These are phyloP conservation scores for Xenentodon cancila DNA, from an alignment of 2,797 vertebrate genomes.

Conservation along the genomic window DNA sequence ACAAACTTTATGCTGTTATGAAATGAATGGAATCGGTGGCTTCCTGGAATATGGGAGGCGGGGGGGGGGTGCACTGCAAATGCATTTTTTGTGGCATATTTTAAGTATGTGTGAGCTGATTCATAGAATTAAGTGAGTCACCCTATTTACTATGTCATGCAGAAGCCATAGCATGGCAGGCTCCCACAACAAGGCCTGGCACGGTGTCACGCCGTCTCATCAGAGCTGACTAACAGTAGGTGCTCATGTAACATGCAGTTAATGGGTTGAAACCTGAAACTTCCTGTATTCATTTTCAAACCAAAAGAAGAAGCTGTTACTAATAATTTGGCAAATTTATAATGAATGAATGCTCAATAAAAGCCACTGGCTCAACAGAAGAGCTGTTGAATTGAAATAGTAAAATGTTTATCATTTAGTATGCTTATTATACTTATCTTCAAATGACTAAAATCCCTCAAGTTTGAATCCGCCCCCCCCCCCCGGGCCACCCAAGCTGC, in stretches of 20 bases:
- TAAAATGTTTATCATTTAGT: no score
- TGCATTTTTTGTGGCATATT: no score
- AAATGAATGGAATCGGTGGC: constrained; percentile 2
- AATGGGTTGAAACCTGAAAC: background rate
- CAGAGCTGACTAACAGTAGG: constrained; percentile 3
- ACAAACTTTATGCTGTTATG: constrained; percentile 1
- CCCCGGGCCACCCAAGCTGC: constrained; percentile 63
- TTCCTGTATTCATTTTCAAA: constrained; percentile 4
- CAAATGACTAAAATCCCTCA: constrained; percentile 13
- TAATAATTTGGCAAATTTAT: background rate
- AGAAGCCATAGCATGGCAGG: background rate
- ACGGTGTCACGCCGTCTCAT: background rate
- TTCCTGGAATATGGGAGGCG: background rate
- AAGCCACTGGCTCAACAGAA: background rate
- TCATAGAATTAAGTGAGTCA: no score
- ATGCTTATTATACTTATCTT: background rate
- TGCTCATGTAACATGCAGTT: constrained; percentile 1
- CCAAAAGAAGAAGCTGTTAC: constrained; percentile 1
- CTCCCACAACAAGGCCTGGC: background rate
- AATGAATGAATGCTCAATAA: no score
- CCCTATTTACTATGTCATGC: background rate
- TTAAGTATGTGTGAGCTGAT: no score
- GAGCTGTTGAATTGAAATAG: no score
- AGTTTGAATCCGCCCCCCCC: constrained; percentile 44
- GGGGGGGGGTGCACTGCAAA: background rate